A percentile compares a stretch with the other conserved stretches of the same genome.
Conservation (phyloP, 2,888 invertebrate species). For the Spilarctia lutea region DNA sequence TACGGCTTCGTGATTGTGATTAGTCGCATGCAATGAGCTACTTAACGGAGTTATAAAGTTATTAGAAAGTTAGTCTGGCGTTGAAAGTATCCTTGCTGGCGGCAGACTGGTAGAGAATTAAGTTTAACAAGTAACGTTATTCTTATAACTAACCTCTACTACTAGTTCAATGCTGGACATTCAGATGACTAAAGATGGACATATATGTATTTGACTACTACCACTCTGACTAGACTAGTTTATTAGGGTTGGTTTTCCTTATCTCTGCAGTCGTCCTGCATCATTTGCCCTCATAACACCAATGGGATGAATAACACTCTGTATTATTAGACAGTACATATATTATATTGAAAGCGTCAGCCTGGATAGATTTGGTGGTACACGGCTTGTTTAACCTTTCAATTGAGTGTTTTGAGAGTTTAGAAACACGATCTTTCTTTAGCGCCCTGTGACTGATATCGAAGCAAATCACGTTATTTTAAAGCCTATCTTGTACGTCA, state of each 20-base stretch:
- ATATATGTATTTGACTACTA: too few species aligned
- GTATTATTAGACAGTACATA: too few species aligned
- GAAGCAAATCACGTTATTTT: not conserved
- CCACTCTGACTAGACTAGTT: too few species aligned
- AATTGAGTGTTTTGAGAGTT: not conserved
- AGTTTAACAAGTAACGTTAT: not conserved
- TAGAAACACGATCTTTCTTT: not conserved
- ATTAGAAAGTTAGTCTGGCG: not conserved
- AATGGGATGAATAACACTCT: too few species aligned
- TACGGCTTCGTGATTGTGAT: constrained; percentile 11
- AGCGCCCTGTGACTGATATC: not conserved
- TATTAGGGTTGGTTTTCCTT: too few species aligned
- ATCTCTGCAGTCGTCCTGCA: too few species aligned
- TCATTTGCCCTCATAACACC: too few species aligned
- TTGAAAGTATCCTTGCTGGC: not conserved
- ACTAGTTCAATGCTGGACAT: too few species aligned
- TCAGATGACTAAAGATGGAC: too few species aligned
- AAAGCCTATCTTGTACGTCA: not conserved
- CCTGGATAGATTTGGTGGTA: not conserved
- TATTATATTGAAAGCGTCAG: not conserved
- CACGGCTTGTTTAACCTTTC: not conserved
- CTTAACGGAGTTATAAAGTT: not conserved
- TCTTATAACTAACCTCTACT: too few species aligned
- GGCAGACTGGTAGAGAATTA: not conserved
- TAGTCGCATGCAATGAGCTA: constrained; percentile 7